Percentiles rank a stretch among this genome's conserved stretches.
These are phyloP conservation scores for Portunus trituberculatus DNA, from an alignment of 1,140 invertebrate species.

Conservation along the genomic window DNA sequence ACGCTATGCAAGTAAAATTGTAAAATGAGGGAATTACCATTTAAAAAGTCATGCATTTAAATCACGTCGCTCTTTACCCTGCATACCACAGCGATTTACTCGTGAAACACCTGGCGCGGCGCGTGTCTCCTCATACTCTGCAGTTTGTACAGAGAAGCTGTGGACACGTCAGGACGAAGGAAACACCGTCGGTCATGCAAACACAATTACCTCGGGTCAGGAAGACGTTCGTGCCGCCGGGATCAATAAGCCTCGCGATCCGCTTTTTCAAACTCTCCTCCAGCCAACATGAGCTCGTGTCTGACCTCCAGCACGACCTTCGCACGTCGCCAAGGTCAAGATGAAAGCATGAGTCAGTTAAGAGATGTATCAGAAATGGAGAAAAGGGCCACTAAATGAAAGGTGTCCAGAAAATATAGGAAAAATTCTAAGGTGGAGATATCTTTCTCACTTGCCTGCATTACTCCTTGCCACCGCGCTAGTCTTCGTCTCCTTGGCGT, in stretches of 20 bases:
- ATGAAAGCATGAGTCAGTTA: background rate
- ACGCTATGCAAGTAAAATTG: background rate
- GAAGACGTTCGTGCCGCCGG: background rate
- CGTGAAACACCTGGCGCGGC: background rate
- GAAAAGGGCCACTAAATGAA: background rate
- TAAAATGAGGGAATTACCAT: background rate
- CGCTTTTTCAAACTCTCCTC: background rate
- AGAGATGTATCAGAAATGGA: background rate
- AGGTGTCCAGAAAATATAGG: background rate
- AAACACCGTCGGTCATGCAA: constrained; percentile 2
- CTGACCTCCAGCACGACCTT: background rate
- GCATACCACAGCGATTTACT: background rate
- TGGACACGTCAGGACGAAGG: background rate
- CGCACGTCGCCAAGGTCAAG: background rate
- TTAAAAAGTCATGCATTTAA: background rate
- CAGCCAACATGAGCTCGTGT: background rate
- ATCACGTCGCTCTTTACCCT: background rate
- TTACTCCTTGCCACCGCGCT: too few relatives aligned
- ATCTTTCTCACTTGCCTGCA: too few relatives aligned
- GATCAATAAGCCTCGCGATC: background rate
- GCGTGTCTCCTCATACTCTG: background rate
- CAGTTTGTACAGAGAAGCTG: constrained; percentile 1
- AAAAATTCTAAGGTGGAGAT: background rate
- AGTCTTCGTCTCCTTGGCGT: too few relatives aligned
- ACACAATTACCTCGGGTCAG: background rate